phyloP scores from a whole-genome alignment of 1,140 invertebrate genomes.

The Dolichoris vasculosae region DNA sequence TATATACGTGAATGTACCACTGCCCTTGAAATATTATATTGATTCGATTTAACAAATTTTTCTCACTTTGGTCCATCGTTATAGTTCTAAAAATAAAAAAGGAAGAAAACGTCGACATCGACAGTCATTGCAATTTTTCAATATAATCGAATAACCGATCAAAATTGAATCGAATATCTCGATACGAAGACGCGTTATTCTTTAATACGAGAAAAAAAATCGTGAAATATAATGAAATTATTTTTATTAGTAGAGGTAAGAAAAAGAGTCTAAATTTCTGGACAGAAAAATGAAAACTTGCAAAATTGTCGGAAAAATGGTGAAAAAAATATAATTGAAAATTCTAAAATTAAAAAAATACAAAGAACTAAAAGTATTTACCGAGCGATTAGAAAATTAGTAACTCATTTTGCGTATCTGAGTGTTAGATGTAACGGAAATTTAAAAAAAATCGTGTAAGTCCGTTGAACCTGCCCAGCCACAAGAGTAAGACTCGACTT shows the following conservation, averaged over 20 bases:
- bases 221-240: neutral
- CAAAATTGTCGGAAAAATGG: neutral
- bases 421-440: slow-evolving; percentile 27
- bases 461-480: slow-evolving; percentile 33
- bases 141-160: slow-evolving; percentile 8
- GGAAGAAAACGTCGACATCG: neutral
- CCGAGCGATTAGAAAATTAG: neutral
- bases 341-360: neutral
- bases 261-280: neutral
- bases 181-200: neutral
- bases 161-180: neutral
- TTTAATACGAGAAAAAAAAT: neutral
- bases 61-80: neutral
- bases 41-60: slow-evolving; percentile 17
- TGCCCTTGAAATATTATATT: neutral
- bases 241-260: slow-evolving; percentile 28
- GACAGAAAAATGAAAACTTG: slow-evolving; percentile 2
- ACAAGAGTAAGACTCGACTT: slow-evolving; percentile 26
- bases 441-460: slow-evolving; percentile 13
- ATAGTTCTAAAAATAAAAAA: neutral
- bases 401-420: slow-evolving; percentile 20
- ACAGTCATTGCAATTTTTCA: slow-evolving; percentile 30
- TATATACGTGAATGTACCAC: neutral
- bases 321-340: neutral
- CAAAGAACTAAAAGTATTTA: neutral